These are phyloP conservation scores for Thamnophis sirtalis DNA, from an alignment of 2,113 vertebrate species.

Conservation along the genomic window DNA sequence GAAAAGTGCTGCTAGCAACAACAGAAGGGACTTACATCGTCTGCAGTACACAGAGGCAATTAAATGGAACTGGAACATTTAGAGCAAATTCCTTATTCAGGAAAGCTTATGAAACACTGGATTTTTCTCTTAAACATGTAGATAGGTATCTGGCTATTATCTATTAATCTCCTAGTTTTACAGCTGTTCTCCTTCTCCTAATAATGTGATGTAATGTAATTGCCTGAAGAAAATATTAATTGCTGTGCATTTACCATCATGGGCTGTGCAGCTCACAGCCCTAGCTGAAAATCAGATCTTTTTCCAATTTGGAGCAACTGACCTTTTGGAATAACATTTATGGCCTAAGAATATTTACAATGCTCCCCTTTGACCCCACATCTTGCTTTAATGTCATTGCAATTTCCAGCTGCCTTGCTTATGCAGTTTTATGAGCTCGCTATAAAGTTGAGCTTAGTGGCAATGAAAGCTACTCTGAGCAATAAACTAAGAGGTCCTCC, in stretches of 20 bases:
- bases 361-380: not conserved
- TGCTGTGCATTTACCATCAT: not conserved
- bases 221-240: not conserved
- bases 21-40: not conserved
- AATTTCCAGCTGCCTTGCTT: not conserved
- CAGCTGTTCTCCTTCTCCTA: no score
- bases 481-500: not conserved
- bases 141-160: not conserved
- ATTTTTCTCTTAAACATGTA: not conserved
- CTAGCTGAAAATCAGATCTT: not conserved
- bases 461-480: not conserved
- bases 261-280: not conserved
- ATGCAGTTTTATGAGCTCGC: not conserved
- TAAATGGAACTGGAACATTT: no score
- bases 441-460: not conserved
- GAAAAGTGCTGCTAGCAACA: not conserved
- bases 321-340: not conserved
- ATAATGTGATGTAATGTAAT: not conserved
- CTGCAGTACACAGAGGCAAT: not conserved
- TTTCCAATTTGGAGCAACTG: not conserved
- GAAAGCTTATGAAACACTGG: not conserved
- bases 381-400: slow-evolving; percentile 14
- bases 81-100: not conserved
- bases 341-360: not conserved
- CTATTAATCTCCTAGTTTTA: not conserved